Evolutionary conservation across 92 coral and sea anemone genomes (phyloP).

Genomic region (Muricea muricata): DNA sequence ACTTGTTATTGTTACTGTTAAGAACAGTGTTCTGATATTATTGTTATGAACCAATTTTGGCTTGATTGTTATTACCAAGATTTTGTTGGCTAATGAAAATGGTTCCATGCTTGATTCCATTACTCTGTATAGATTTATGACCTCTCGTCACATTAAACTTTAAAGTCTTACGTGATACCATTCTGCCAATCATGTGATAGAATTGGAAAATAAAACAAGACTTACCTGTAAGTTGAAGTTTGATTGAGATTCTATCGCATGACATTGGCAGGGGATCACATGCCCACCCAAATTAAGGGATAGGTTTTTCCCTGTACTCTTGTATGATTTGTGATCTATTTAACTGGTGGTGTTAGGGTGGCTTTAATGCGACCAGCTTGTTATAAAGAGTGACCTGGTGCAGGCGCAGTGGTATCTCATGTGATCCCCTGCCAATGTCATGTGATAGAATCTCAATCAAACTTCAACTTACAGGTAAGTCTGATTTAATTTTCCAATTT

Average conservation of each 20-base stretch:
- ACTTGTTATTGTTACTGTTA: too few relatives aligned
- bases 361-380: background rate
- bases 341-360: background rate
- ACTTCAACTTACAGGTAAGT: too few relatives aligned
- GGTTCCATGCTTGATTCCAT: background rate
- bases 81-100: background rate
- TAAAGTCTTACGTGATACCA: slow-evolving; percentile 65
- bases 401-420: slow-evolving; percentile 2
- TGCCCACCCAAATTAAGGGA: background rate
- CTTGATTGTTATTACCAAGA: background rate
- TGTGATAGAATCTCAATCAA: too few relatives aligned
- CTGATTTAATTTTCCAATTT: too few relatives aligned
- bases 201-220: slow-evolving; percentile 54
- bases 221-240: slow-evolving; percentile 59
- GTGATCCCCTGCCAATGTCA: too few relatives aligned
- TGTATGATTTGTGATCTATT: background rate
- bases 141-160: slow-evolving; percentile 25
- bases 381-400: background rate
- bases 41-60: background rate
- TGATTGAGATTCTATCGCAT: slow-evolving; percentile 67
- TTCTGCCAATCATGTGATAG: slow-evolving; percentile 49
- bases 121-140: background rate
- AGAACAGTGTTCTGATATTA: too few relatives aligned
- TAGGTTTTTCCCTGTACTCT: background rate
- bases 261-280: too few relatives aligned